Evolutionary conservation across 2,888 invertebrate genomes (phyloP), one percentile per base, ranked within the genome.

Genomic region (Sesia apiformis): DNA sequence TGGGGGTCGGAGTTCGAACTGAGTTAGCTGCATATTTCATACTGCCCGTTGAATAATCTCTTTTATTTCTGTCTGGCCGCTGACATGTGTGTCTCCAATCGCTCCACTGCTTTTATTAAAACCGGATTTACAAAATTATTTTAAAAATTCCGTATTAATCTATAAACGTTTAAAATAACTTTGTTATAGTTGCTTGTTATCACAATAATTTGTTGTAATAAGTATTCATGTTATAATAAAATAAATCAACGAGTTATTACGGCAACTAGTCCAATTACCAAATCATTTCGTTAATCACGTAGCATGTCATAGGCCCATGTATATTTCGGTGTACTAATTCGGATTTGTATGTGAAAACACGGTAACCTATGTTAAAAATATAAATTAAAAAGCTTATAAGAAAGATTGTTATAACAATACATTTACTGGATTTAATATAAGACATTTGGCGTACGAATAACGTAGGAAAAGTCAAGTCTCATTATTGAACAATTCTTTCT

Each of bases 41-140:
- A 71, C 67, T 68, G 68, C 71, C 63, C 63, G 66, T 63, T 58
- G 61, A 65, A 65, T 59, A 60, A 52, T 38, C 58, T 70, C 72
- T 72, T 82, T 78, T 82, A 81, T 84, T 81, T 83, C 63, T 81
- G 81, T 83, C 81, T 81, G 72, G 66, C 63, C 63, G 67, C 68
- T 74, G 76, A 78, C 75, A 76, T 73, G 73, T 74, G 67, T 58
- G 51, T 58, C 38, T 55, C 39, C 46, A 53, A 54, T 49, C 40
- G 52, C 55, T 38, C n/a, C 41, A n/a, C 39, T 46, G 4, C 38
- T 38, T 49, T n/a, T 38, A 53, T 38, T 40, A 49, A 39, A 38
- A 39, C 8, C 40, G 3, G 6, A 43, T 6, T 40, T 46, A 7
- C 4, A 8, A 8, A 46, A 46, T 4, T 46, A 46, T 46, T 46